Conservation (phyloP, 2,888 invertebrate genomes). For the Drosophila imparisetae region DNA sequence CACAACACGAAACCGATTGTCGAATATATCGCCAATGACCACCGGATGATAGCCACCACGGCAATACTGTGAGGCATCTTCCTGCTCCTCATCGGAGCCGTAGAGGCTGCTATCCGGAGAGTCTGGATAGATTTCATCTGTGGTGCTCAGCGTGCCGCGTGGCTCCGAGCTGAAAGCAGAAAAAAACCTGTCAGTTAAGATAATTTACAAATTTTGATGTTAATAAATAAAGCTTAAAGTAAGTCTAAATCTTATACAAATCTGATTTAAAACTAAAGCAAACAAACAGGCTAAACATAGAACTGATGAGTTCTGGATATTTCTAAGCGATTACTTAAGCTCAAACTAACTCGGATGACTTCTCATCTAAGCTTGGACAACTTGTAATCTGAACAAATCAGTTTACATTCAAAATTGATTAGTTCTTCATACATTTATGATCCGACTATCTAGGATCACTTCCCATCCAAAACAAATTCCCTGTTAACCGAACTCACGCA, state of each 20-base stretch:
- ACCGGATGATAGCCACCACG: conserved; percentile 92
- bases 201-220: not conserved
- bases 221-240: not conserved
- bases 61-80: conserved; percentile 90
- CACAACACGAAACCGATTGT: conserved; percentile 96
- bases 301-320: not conserved
- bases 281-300: not conserved
- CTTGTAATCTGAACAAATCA: not conserved
- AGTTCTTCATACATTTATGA: not conserved
- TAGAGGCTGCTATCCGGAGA: conserved; percentile 85
- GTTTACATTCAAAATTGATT: not conserved
- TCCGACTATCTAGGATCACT: not conserved
- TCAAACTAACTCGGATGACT: not conserved
- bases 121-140: conserved; percentile 83
- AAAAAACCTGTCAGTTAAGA: not conserved
- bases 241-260: not conserved
- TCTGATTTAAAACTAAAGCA: not conserved
- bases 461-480: not conserved
- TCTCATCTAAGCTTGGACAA: not conserved
- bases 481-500: conserved; percentile 61
- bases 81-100: conserved; percentile 89
- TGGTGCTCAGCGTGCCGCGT: conserved; percentile 83
- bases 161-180: conserved; percentile 83
- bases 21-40: conserved; percentile 90
- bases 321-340: not conserved